Conservation (phyloP, 1,140 invertebrate species). For the Mya arenaria region DNA sequence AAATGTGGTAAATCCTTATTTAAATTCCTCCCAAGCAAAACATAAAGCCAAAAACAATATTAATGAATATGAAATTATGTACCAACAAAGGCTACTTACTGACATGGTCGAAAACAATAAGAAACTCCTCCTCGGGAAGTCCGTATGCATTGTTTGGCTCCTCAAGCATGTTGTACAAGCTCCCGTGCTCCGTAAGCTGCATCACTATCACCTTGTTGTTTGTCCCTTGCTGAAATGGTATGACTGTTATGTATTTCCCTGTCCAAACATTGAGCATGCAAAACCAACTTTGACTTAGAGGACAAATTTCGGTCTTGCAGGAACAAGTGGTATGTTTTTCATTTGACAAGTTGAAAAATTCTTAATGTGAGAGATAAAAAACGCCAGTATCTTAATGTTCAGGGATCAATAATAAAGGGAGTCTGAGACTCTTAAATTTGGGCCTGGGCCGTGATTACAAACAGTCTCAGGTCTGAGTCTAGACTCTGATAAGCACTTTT, state of each 20-base stretch:
- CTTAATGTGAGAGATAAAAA: no score
- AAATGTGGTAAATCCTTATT: no score
- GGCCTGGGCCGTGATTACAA: not conserved
- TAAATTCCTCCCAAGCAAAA: no score
- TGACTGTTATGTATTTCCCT: no score
- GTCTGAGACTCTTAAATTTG: not conserved
- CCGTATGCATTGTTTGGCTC: conserved; percentile 98
- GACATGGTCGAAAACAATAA: conserved; percentile 92
- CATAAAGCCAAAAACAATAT: no score
- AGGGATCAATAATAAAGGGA: not conserved
- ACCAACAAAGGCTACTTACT: conserved; percentile 80
- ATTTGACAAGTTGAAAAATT: no score
- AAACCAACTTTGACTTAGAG: not conserved
- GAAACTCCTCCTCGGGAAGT: conserved; percentile 94
- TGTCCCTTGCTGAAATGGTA: conserved; percentile 87
- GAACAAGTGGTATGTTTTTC: no score
- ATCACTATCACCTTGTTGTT: conserved; percentile 97
- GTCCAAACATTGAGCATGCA: not conserved
- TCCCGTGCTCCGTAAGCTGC: conserved; percentile 95
- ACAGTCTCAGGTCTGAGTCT: no score
- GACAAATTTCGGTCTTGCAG: no score
- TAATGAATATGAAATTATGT: no score
- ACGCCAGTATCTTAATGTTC: no score
- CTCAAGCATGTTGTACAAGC: conserved; percentile 95
- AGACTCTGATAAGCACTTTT: no score